These are phyloP conservation scores for Onthophagus taurus DNA, from an alignment of 1,140 invertebrate species.

Conservation along the genomic window DNA sequence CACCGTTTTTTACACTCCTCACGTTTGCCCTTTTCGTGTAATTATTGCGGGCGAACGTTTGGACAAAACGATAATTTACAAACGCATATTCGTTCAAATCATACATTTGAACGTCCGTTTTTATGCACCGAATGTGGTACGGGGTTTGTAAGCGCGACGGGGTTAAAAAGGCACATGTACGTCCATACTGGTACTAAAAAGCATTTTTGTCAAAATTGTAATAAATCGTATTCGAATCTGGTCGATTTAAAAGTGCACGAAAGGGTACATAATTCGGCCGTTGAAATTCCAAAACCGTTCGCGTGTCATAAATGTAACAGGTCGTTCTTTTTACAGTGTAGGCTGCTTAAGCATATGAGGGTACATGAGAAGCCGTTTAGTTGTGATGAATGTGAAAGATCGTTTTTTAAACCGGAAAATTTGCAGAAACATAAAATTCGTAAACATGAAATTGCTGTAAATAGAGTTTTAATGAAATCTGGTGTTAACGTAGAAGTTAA, in stretches of 20 bases:
- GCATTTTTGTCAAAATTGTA: conserved; percentile 27
- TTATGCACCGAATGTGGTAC: conserved; percentile 59
- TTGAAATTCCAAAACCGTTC: conserved; percentile 23
- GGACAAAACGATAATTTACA: conserved; percentile 31
- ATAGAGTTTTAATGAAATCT: no score
- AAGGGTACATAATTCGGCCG: conserved; percentile 22
- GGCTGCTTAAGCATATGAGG: conserved; percentile 27
- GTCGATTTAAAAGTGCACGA: conserved; percentile 30
- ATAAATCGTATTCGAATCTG: conserved; percentile 31
- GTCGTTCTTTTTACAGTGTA: conserved; percentile 29
- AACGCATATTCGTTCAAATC: conserved; percentile 35
- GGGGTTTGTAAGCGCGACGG: conserved; percentile 29
- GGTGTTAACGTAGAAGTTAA: no score
- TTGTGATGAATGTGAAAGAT: conserved; percentile 23
- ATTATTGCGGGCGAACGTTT: conserved; percentile 31
- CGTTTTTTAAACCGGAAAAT: conserved; percentile 17
- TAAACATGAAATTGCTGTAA: no score
- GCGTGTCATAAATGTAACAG: conserved; percentile 27
- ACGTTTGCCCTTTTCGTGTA: conserved; percentile 24
- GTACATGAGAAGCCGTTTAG: conserved; percentile 22
- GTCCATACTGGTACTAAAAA: conserved; percentile 33
- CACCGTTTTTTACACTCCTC: conserved; percentile 24
- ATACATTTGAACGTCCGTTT: conserved; percentile 59
- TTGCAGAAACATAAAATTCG: conserved; percentile 22
- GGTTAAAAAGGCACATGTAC: conserved; percentile 32